These are phyloP conservation scores for Clusia tigrina DNA, from an alignment of 2,888 invertebrate species.

Conservation along the genomic window DNA sequence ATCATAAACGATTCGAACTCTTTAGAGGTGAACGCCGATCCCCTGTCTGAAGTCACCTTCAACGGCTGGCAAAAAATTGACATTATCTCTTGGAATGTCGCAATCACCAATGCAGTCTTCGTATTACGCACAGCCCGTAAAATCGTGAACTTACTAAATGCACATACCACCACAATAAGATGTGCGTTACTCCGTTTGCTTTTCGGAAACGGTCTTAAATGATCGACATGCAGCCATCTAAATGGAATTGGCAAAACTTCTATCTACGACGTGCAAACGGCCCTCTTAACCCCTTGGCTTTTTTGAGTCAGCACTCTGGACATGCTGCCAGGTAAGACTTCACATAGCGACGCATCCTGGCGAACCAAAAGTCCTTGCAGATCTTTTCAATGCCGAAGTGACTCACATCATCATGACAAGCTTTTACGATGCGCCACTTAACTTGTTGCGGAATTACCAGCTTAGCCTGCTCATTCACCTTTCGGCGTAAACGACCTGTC, in stretches of 20 bases:
- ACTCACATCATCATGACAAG: background rate
- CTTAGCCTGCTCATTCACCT: background rate
- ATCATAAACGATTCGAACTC: background rate
- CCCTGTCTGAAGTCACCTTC: conserved; percentile 6
- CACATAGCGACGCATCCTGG: background rate
- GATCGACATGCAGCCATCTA: background rate
- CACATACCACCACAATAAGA: conserved; percentile 28
- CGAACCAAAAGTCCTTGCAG: background rate
- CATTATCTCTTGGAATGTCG: conserved; percentile 24
- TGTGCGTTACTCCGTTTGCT: conserved; percentile 33
- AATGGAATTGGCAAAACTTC: background rate
- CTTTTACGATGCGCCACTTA: background rate
- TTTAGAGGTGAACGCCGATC: background rate
- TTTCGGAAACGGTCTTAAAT: conserved; percentile 11
- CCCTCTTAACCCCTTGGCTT: background rate
- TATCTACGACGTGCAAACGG: no score
- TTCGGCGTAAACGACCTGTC: background rate
- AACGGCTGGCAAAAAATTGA: conserved; percentile 25
- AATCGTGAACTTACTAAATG: conserved; percentile 34
- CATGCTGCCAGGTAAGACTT: background rate
- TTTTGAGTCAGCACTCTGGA: background rate
- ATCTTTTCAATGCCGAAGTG: conserved; percentile 5
- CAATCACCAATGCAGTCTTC: conserved; percentile 30
- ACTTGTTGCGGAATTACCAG: background rate
- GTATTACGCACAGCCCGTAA: conserved; percentile 33